Conservation (phyloP, 2,797 vertebrate species). For the Avahi laniger region DNA sequence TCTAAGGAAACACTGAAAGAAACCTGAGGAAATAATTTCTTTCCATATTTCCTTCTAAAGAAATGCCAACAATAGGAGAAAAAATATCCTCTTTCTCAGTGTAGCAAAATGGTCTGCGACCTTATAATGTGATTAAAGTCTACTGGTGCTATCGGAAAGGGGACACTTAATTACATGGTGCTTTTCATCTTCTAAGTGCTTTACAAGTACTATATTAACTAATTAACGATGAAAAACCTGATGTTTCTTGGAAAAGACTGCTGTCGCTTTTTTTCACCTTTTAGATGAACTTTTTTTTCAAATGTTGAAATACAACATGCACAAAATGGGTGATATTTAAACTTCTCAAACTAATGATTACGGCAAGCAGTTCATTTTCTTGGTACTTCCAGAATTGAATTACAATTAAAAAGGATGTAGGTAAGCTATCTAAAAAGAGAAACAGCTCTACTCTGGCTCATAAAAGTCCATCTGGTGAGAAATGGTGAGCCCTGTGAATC, state of each 20-base stretch:
- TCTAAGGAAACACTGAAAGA: constrained; percentile 25
- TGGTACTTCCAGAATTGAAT: constrained; percentile 39
- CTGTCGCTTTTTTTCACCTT: constrained; percentile 34
- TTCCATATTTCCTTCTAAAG: constrained; percentile 28
- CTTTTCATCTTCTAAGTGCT: constrained; percentile 60
- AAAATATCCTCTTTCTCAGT: not conserved
- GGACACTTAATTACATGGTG: constrained; percentile 46
- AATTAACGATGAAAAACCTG: constrained; percentile 65
- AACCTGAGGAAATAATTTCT: not conserved
- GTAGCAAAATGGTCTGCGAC: constrained; percentile 50
- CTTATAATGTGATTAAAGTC: constrained; percentile 67
- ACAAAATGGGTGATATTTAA: constrained; percentile 70
- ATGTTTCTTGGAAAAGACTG: constrained; percentile 62
- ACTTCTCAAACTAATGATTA: constrained; percentile 67
- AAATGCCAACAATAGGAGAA: not conserved
- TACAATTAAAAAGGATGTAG: constrained; percentile 15
- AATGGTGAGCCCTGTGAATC: not conserved
- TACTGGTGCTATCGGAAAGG: constrained; percentile 48
- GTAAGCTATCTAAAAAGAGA: constrained; percentile 45
- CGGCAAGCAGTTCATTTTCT: constrained; percentile 46
- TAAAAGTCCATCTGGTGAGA: constrained; percentile 2
- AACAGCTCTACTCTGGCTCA: constrained; percentile 13
- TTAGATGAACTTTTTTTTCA: constrained; percentile 44
- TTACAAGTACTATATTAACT: constrained; percentile 65
- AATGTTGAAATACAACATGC: constrained; percentile 41